phyloP scores from a whole-genome alignment of 2,113 vertebrate genomes.

The Vanacampus margaritifer region DNA sequence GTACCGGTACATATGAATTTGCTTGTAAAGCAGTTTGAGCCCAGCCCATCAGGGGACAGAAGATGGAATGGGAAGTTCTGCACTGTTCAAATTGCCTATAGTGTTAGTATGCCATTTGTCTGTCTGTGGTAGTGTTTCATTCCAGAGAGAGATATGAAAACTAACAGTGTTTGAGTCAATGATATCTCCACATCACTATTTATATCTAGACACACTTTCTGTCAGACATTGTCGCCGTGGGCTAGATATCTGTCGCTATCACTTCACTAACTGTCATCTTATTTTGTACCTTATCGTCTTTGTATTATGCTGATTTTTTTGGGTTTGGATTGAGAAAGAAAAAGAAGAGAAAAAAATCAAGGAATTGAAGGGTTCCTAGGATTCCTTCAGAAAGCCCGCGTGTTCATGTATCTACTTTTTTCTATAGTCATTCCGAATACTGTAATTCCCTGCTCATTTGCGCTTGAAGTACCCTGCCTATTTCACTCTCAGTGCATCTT shows the following conservation, averaged over 20 bases:
- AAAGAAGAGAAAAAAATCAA: background rate
- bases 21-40: background rate
- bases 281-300: background rate
- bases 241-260: conserved; percentile 37
- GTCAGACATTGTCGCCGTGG: conserved; percentile 44
- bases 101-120: background rate
- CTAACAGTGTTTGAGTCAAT: conserved; percentile 20
- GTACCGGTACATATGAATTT: background rate
- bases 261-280: conserved; percentile 27
- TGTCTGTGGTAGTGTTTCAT: conserved; percentile 4
- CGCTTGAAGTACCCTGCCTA: conserved; percentile 8
- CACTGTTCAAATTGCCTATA: background rate
- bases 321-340: conserved; percentile 6
- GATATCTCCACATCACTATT: conserved; percentile 48
- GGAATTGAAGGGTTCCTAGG: background rate
- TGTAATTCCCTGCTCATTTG: conserved; percentile 15
- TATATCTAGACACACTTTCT: conserved; percentile 43
- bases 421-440: background rate
- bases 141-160: conserved; percentile 32
- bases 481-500: conserved; percentile 32
- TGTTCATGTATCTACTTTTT: background rate
- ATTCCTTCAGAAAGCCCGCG: background rate
- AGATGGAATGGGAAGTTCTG: background rate
- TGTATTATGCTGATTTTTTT: conserved; percentile 27
- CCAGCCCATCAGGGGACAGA: background rate